Conservation (phyloP, 2,797 vertebrate species). For the Lates japonicus region DNA sequence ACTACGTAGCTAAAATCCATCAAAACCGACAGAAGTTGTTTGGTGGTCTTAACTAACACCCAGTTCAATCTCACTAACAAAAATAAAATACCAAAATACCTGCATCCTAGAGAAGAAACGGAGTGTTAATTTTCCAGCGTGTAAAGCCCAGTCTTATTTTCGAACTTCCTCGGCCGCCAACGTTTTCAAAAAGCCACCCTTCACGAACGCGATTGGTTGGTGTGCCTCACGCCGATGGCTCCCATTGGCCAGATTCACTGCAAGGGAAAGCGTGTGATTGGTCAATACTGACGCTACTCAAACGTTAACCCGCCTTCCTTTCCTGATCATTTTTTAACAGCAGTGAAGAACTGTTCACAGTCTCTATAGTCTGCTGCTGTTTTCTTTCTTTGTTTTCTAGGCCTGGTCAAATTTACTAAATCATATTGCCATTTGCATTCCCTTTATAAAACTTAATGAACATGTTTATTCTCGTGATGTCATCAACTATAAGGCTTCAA, state of each 20-base stretch:
- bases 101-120: constrained; percentile 64
- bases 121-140: neutral
- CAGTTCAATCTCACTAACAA: rapidly evolving
- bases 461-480: neutral
- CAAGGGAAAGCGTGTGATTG: constrained; percentile 35
- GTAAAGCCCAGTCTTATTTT: neutral
- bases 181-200: constrained; percentile 77
- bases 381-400: neutral
- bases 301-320: neutral
- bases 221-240: neutral
- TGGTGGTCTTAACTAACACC: rapidly evolving
- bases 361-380: neutral
- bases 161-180: constrained; percentile 69
- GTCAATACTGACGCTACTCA: neutral
- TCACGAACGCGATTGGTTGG: constrained; percentile 63
- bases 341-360: neutral
- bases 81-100: constrained; percentile 58
- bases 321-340: neutral
- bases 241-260: constrained; percentile 52
- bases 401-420: neutral
- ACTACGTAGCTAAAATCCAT: neutral
- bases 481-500: neutral
- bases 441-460: too few relatives aligned
- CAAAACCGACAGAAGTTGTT: neutral
- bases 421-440: neutral